These are phyloP conservation scores for Sorex fumeus DNA, from an alignment of 2,113 vertebrate species.

Conservation along the genomic window DNA sequence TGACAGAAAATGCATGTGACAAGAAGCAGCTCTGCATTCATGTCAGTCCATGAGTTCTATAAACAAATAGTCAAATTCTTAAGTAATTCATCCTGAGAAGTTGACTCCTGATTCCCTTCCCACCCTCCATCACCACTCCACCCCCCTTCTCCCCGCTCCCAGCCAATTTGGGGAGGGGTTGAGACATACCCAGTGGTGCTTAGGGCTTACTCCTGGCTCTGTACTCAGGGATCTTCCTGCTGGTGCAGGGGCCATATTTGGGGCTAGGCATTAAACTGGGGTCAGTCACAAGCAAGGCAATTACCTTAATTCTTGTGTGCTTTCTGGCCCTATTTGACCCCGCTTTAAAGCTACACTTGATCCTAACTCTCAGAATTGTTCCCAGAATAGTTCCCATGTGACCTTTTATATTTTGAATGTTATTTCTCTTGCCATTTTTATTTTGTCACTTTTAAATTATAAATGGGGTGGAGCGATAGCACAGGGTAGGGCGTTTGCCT, in stretches of 20 bases:
- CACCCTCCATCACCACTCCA: neutral
- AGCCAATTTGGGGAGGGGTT: too few species aligned
- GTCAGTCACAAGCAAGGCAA: too few species aligned
- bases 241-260: too few species aligned
- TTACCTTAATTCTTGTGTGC: too few species aligned
- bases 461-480: too few species aligned
- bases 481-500: too few species aligned
- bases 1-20: neutral
- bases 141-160: too few species aligned
- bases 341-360: neutral
- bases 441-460: conserved; percentile 26
- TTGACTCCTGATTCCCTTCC: neutral
- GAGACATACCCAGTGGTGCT: too few species aligned
- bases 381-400: neutral
- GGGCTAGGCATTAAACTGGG: too few species aligned
- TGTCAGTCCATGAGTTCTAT: neutral
- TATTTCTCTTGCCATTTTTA: neutral
- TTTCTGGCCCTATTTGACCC: too few species aligned
- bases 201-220: too few species aligned
- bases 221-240: too few species aligned
- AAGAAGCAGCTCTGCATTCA: neutral
- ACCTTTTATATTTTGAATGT: neutral
- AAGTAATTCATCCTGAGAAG: neutral
- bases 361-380: neutral
- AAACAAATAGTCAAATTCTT: neutral